A percentile compares a stretch with the other conserved stretches of the same genome.
These are phyloP conservation scores for Hyla sarda DNA, from an alignment of 2,113 vertebrate species.

Conservation along the genomic window DNA sequence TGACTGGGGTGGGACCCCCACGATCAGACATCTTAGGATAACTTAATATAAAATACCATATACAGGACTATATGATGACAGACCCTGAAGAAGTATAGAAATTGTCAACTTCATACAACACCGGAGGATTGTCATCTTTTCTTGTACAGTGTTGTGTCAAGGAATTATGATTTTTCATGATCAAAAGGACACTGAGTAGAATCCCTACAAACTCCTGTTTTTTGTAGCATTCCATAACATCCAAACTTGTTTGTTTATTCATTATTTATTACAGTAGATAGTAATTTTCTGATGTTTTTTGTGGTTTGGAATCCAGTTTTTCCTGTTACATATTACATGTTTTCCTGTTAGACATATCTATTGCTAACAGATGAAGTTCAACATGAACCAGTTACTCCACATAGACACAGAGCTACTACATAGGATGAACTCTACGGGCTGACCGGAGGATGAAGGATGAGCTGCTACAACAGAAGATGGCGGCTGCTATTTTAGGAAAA, in stretches of 20 bases:
- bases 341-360: conserved; percentile 56
- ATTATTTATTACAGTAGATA: neutral
- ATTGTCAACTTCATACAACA: no score
- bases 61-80: no score
- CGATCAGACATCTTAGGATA: no score
- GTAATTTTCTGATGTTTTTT: neutral
- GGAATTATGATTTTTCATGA: neutral
- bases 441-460: conserved; percentile 60
- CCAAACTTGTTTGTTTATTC: neutral
- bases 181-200: neutral
- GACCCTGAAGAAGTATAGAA: no score
- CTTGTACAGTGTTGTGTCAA: no score
- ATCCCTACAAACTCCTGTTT: neutral
- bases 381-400: conserved; percentile 61
- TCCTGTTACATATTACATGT: no score
- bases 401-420: conserved; percentile 18
- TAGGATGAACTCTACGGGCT: conserved; percentile 41
- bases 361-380: conserved; percentile 74
- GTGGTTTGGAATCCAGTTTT: conserved; percentile 39
- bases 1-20: no score
- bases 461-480: conserved; percentile 56
- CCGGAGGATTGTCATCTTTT: no score
- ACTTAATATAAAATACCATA: no score
- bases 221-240: neutral
- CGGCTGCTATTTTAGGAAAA: conserved; percentile 65